Base-by-base conservation (phyloP, 2,888 invertebrate species). In the Ceriagrion tenellum region DNA sequence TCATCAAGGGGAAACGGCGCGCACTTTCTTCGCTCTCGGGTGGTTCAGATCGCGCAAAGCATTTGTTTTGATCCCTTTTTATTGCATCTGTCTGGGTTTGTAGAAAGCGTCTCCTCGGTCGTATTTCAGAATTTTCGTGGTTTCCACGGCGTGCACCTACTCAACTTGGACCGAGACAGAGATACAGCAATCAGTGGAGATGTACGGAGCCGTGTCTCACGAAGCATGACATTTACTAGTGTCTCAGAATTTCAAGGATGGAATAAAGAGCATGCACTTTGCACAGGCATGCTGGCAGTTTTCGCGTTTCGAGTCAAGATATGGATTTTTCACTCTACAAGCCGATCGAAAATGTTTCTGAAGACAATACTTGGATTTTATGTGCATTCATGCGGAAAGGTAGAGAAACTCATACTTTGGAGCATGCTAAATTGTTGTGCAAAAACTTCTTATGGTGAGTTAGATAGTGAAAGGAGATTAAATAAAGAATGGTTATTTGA, bases 61-160 rank as follows among this genome's bases (percentile, higher is more conserved):
- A 6, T 81, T 81, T 18, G 35, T 35, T 81, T 81, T 35, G 18
- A 35, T 81, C 81, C 30, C 16, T 81, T 81, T 81, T 81, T 81
- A 35, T 16, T 16, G 81, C 81, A 35, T 81, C 81, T 81, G 81
- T 81, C 81, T 81, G 81, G 81, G n/a, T 81, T 35, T 81, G 0
- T 81, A 81, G 81, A 81, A 81, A 81, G 81, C 81, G 81, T 81
- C 30, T 16, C 35, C 10, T 81, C 69, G 26, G 81, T 81, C 81
- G 30, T 35, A 26, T 35, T 81, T 3, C 13, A 35, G 81, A 16
- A 35, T 81, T 81, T 30, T 35, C 81, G 16, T 35, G 35, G 81
- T 30, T 81, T 81, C 69, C 69, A 69, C 20, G 10, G 69, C 69
- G 23, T 12, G 69, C 81, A 81, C 16, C 35, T 35, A 16, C 26